Evolutionary conservation across 2,113 vertebrate species (phyloP).

Genomic region (Spermophilus dauricus): DNA sequence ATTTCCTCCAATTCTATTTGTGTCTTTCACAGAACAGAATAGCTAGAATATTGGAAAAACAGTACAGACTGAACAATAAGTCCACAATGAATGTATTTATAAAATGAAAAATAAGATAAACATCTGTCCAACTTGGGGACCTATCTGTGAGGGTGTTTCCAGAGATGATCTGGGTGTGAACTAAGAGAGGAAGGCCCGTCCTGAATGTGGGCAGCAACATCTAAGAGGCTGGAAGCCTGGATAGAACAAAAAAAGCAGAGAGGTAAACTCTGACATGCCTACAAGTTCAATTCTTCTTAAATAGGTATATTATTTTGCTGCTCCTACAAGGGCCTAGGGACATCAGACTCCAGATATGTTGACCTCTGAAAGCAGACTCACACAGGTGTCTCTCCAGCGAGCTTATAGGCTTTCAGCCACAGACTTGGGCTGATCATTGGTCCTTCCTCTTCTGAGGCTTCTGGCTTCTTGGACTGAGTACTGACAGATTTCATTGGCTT

Average conservation of each 20-base stretch:
- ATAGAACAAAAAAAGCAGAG: not conserved
- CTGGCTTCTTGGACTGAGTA: not conserved
- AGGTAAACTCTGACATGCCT: no score
- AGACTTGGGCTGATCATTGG: not conserved
- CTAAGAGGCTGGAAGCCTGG: not conserved
- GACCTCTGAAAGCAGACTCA: not conserved
- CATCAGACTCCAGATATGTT: not conserved
- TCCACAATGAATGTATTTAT: not conserved
- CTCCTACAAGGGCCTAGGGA: no score
- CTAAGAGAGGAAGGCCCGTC: no score
- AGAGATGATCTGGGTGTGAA: no score
- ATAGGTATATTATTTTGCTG: no score
- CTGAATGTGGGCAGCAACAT: no score
- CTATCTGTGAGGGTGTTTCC: not conserved
- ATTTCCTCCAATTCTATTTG: not conserved
- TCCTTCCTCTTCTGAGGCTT: not conserved
- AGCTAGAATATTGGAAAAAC: not conserved
- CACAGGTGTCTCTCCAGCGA: not conserved
- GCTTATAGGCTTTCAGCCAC: not conserved
- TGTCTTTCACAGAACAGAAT: not conserved
- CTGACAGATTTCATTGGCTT: not conserved
- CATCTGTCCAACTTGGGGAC: not conserved
- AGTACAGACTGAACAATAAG: not conserved
- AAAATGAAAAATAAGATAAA: not conserved
- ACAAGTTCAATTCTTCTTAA: no score